Conservation (phyloP, 2,113 vertebrate genomes). For the Salvelinus sp. region DNA sequence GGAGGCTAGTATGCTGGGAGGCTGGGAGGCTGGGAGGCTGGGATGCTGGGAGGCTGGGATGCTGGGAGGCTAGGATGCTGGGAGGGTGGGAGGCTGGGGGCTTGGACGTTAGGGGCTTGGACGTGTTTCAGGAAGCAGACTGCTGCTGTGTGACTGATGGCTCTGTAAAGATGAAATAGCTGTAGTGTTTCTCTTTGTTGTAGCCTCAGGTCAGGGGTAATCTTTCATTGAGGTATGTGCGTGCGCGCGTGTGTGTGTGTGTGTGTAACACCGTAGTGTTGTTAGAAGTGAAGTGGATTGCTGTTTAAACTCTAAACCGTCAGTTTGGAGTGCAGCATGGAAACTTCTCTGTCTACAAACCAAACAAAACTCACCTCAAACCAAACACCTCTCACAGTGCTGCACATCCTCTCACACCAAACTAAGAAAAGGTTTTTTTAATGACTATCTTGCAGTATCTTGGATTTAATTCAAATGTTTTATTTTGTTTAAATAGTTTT, state of each 20-base stretch:
- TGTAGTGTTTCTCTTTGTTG: too few species aligned
- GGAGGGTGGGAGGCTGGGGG: too few species aligned
- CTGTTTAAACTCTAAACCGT: not conserved
- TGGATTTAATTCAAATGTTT: not conserved
- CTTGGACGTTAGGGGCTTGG: not conserved
- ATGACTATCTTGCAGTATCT: not conserved
- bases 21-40: too few species aligned
- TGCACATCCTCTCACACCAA: not conserved
- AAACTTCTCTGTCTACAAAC: not conserved
- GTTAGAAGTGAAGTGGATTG: not conserved
- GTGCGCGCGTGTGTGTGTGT: too few species aligned
- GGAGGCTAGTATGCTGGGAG: too few species aligned
- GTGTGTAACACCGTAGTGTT: constrained; percentile 2
- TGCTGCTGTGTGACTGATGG: constrained; percentile 13
- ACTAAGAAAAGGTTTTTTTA: not conserved
- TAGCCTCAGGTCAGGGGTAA: not conserved
- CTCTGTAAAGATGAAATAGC: constrained; percentile 22
- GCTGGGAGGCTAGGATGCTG: too few species aligned
- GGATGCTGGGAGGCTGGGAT: too few species aligned
- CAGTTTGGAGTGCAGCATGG: not conserved
- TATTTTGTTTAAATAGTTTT: not conserved
- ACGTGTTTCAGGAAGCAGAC: constrained; percentile 16
- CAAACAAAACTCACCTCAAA: not conserved
- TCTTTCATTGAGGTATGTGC: not conserved
- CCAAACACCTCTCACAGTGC: not conserved